phyloP scores from a whole-genome alignment of 2,797 vertebrate genomes.

The Pogoniulus pusillus region DNA sequence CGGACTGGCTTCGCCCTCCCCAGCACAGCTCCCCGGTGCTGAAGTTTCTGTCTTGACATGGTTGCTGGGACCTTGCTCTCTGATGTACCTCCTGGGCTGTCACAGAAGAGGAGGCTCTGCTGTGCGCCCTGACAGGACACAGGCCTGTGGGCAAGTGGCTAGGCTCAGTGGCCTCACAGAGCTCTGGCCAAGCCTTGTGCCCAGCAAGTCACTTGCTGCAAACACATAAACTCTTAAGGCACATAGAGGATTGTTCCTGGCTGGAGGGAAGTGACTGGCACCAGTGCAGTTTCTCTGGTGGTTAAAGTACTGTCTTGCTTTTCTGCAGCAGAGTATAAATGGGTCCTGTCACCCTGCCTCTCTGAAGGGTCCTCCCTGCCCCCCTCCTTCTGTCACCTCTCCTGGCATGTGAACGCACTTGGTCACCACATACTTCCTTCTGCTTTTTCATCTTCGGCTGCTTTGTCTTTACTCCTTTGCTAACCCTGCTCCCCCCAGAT shows the following conservation, averaged over 20 bases:
- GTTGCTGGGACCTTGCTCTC: not conserved
- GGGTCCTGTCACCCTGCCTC: not conserved
- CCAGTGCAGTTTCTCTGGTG: not conserved
- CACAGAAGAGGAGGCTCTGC: accelerated
- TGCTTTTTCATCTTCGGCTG: not conserved
- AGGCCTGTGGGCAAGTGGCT: not conserved
- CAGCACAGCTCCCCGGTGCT: accelerated
- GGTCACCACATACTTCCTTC: not conserved
- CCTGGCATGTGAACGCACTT: not conserved
- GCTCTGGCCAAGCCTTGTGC: not conserved
- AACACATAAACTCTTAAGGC: not conserved
- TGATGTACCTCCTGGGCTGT: not conserved
- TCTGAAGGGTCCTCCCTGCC: not conserved
- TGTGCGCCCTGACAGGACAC: not conserved
- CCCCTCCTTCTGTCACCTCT: not conserved
- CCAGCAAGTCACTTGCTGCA: accelerated
- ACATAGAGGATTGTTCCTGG: not conserved
- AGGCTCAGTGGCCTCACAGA: not conserved
- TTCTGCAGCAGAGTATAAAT: not conserved
- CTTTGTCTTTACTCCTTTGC: not conserved
- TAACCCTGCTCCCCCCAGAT: not conserved
- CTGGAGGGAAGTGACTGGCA: not conserved
- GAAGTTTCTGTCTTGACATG: not conserved
- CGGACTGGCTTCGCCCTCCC: not conserved
- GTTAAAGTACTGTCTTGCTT: not conserved